phyloP scores from a whole-genome alignment of 23 tunicate genomes.

The Ciona savignyi region DNA sequence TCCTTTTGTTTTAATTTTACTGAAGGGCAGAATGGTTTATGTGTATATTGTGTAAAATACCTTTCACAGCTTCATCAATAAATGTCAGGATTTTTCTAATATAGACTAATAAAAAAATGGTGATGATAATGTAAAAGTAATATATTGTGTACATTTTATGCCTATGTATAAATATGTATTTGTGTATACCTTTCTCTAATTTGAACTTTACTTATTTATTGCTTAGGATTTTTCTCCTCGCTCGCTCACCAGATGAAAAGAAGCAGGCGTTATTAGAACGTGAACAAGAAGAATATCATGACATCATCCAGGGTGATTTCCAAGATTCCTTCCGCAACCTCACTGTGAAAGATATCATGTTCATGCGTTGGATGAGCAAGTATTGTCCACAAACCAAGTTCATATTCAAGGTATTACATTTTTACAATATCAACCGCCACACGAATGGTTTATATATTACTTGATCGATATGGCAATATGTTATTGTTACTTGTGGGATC shows the following conservation, averaged over 20 bases:
- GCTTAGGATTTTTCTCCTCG: slow-evolving; percentile 94
- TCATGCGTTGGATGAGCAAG: slow-evolving; percentile 90
- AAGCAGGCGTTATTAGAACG: slow-evolving; percentile 60
- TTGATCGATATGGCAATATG: neutral
- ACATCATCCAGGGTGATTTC: slow-evolving; percentile 97
- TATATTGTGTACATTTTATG: no score
- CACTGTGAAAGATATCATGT: slow-evolving; percentile 98
- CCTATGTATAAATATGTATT: no score
- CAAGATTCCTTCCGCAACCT: slow-evolving; percentile 94
- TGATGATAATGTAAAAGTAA: no score
- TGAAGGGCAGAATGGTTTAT: no score
- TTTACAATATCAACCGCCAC: neutral
- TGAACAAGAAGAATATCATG: slow-evolving; percentile 81
- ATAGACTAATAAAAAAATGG: no score
- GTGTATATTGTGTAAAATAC: no score
- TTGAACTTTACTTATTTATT: no score
- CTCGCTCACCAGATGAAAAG: slow-evolving; percentile 34
- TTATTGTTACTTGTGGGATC: neutral
- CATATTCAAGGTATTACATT: slow-evolving; percentile 79
- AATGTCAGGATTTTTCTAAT: no score
- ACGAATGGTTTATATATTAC: neutral
- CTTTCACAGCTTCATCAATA: no score
- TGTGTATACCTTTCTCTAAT: no score
- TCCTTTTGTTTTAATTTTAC: no score
- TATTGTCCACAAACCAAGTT: slow-evolving; percentile 92